phyloP scores from a whole-genome alignment of 2,113 vertebrate species.

The Heterochromis multidens region DNA sequence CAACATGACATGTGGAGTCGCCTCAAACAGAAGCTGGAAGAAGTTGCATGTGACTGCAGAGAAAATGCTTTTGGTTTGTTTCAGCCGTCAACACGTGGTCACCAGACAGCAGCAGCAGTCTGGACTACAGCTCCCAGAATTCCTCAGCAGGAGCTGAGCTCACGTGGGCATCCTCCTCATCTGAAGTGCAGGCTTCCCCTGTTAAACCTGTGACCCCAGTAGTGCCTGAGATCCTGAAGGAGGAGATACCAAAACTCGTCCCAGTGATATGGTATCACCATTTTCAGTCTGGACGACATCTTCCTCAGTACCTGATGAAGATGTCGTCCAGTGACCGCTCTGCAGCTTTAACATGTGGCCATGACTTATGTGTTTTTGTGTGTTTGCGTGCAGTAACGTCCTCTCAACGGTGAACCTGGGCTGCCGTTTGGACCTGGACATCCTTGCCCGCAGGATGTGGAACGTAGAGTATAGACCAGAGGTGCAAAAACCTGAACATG shows the following conservation, averaged over 20 bases:
- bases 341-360: neutral
- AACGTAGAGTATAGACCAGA: constrained; percentile 90
- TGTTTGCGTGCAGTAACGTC: constrained; percentile 80
- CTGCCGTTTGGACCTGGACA: constrained; percentile 85
- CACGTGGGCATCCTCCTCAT: neutral
- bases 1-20: no score
- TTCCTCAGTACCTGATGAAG: neutral
- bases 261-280: neutral
- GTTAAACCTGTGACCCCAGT: neutral
- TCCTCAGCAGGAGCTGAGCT: neutral
- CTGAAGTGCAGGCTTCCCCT: neutral
- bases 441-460: constrained; percentile 83
- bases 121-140: neutral
- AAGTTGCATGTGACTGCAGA: neutral
- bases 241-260: neutral
- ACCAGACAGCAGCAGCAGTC: neutral
- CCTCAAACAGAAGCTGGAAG: neutral
- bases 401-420: constrained; percentile 85
- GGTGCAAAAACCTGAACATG: constrained; percentile 46
- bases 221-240: neutral
- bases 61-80: neutral
- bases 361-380: neutral
- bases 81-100: accelerated
- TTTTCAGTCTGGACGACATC: neutral
- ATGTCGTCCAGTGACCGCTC: neutral